Conservation (phyloP, 2,888 invertebrate genomes). For the Seira ritae region DNA sequence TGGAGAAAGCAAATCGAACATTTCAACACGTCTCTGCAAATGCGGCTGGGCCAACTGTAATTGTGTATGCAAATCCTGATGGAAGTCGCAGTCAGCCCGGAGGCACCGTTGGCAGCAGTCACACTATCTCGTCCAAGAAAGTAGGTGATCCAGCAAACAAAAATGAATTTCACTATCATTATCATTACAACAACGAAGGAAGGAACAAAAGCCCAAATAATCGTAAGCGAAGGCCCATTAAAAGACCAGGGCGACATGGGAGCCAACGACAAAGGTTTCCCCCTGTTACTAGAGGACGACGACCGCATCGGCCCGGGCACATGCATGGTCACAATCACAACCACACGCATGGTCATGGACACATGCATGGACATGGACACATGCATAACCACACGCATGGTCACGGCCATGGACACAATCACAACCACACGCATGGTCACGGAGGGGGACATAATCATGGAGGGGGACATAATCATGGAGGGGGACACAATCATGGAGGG, state of each 20-base stretch:
- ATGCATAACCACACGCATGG: neutral
- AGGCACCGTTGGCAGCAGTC: too few relatives aligned
- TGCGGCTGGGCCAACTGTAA: conserved; percentile 70
- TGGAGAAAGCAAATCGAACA: conserved; percentile 26
- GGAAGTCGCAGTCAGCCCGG: neutral
- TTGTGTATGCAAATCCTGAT: conserved; percentile 66
- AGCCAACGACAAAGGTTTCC: conserved; percentile 13
- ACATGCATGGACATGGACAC: conserved; percentile 11
- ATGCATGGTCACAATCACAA: neutral
- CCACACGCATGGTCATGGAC: conserved; percentile 26
- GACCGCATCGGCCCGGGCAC: neutral
- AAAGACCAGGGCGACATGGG: neutral
- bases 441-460: neutral
- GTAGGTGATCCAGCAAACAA: conserved; percentile 29
- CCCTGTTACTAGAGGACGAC: neutral
- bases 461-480: neutral
- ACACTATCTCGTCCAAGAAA: neutral
- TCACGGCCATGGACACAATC: conserved; percentile 31
- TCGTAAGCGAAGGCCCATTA: conserved; percentile 20
- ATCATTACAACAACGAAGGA: conserved; percentile 57
- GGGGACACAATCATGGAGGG: neutral
- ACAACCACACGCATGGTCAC: neutral
- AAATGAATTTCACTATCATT: conserved; percentile 70
- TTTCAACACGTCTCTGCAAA: conserved; percentile 57
- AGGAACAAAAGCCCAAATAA: neutral